phyloP scores from a whole-genome alignment of 2,888 invertebrate species.

The Pseudococcus viburni region DNA sequence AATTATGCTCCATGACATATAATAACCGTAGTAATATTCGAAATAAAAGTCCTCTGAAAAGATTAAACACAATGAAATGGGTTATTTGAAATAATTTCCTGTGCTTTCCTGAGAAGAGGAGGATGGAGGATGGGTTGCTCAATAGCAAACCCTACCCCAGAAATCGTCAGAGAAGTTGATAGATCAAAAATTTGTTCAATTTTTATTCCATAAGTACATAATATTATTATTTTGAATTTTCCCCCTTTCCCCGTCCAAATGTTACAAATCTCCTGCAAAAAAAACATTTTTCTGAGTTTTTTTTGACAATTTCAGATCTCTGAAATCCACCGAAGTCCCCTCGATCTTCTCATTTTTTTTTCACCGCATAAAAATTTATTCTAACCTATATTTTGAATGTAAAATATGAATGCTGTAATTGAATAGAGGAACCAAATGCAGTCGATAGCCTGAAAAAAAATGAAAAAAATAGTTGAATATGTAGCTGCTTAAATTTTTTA shows the following conservation, averaged over 20 bases:
- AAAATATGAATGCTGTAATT: neutral
- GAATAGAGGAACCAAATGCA: neutral
- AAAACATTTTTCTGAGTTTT: no score
- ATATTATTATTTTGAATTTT: no score
- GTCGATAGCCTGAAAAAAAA: neutral
- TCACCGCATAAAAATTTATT: neutral
- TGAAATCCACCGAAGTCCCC: neutral
- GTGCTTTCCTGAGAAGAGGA: no score
- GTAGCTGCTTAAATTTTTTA: no score
- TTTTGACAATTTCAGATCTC: neutral
- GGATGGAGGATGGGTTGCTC: no score
- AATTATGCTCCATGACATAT: neutral
- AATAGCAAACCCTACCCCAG: no score
- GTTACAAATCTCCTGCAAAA: no score
- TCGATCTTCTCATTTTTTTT: neutral
- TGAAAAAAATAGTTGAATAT: neutral
- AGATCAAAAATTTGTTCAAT: no score
- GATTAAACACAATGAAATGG: neutral
- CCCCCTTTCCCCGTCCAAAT: no score
- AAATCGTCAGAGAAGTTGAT: no score
- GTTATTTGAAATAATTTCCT: neutral
- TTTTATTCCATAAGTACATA: no score
- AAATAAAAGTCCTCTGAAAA: neutral
- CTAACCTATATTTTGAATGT: slow-evolving; percentile 14
- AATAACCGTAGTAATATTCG: neutral